A percentile compares a stretch with the other conserved stretches of the same genome.
These are phyloP conservation scores for Lasioglossum lativentre DNA, from an alignment of 2,888 invertebrate genomes.

Conservation along the genomic window DNA sequence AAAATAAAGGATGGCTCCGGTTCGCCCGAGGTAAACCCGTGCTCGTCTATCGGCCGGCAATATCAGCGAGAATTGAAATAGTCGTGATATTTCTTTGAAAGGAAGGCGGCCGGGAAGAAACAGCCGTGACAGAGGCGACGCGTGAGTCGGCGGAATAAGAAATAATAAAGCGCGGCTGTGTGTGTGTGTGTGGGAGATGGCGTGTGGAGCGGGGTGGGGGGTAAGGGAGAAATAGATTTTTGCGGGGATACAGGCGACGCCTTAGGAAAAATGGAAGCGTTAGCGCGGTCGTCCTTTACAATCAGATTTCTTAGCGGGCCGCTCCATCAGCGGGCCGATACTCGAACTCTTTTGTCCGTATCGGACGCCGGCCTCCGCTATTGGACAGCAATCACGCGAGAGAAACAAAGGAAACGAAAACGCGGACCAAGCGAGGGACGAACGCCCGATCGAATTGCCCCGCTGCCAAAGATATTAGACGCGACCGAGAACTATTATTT, in stretches of 20 bases:
- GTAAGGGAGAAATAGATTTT: conserved; percentile 65
- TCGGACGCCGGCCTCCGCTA: conserved; percentile 52
- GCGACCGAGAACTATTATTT: conserved; percentile 15
- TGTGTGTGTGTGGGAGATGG: background rate
- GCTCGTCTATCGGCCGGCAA: conserved; percentile 79
- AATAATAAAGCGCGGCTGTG: conserved; percentile 65
- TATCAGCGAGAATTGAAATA: conserved; percentile 82
- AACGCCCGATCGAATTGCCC: conserved; percentile 44
- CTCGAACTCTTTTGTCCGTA: conserved; percentile 70
- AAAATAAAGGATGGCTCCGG: conserved; percentile 76
- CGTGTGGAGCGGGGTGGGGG: background rate
- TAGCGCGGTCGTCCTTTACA: conserved; percentile 77
- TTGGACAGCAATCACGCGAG: conserved; percentile 64
- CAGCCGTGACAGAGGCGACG: conserved; percentile 43
- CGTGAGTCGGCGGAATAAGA: conserved; percentile 59
- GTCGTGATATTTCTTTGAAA: conserved; percentile 80
- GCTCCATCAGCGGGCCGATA: conserved; percentile 72
- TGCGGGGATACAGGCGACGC: conserved; percentile 47
- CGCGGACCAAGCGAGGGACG: conserved; percentile 21
- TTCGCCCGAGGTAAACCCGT: conserved; percentile 71
- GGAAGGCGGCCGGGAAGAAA: conserved; percentile 60
- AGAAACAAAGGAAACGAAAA: conserved; percentile 63
- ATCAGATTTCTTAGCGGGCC: conserved; percentile 78
- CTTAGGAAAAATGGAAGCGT: conserved; percentile 76
- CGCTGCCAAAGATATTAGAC: conserved; percentile 38